Evolutionary conservation across 1,140 invertebrate genomes (phyloP).

Genomic region (Macrocentrus cingulum): DNA sequence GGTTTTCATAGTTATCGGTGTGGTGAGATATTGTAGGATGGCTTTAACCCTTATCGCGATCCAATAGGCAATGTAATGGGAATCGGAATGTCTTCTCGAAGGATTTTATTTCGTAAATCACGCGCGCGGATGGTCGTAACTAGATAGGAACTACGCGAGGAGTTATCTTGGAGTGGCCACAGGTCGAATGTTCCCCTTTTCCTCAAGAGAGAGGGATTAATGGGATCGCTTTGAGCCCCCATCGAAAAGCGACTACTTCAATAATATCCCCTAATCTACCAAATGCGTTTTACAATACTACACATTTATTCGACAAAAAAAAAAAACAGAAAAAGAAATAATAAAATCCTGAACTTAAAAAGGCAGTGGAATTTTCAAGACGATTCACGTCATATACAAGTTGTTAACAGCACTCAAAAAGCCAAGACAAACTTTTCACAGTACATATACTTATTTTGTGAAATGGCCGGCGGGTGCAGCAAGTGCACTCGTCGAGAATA

Average conservation of each 20-base stretch:
- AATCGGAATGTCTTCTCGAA: conserved; percentile 12
- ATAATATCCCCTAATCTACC: too few relatives aligned
- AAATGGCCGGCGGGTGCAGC: conserved; percentile 21
- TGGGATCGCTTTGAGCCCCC: not conserved
- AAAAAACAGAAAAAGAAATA: too few relatives aligned
- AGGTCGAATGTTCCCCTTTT: conserved; percentile 22
- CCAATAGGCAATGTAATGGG: conserved; percentile 1
- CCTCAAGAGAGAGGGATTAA: conserved; percentile 13
- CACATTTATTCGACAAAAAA: too few relatives aligned
- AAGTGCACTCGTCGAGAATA: conserved; percentile 31
- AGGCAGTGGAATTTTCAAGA: too few relatives aligned
- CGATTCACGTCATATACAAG: not conserved
- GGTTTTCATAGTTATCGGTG: too few relatives aligned
- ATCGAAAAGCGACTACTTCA: too few relatives aligned
- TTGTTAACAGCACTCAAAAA: not conserved
- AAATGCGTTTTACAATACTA: too few relatives aligned
- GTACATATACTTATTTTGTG: conserved; percentile 3
- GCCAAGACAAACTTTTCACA: not conserved
- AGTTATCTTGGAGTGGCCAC: conserved; percentile 26
- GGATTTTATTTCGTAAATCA: conserved; percentile 20
- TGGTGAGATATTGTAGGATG: too few relatives aligned
- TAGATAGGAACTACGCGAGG: conserved; percentile 1
- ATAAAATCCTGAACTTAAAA: too few relatives aligned
- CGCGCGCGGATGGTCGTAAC: conserved; percentile 19
- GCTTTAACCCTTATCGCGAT: too few relatives aligned